These are phyloP conservation scores for Epinotia bilunana DNA, from an alignment of 2,888 invertebrate genomes.

Conservation along the genomic window DNA sequence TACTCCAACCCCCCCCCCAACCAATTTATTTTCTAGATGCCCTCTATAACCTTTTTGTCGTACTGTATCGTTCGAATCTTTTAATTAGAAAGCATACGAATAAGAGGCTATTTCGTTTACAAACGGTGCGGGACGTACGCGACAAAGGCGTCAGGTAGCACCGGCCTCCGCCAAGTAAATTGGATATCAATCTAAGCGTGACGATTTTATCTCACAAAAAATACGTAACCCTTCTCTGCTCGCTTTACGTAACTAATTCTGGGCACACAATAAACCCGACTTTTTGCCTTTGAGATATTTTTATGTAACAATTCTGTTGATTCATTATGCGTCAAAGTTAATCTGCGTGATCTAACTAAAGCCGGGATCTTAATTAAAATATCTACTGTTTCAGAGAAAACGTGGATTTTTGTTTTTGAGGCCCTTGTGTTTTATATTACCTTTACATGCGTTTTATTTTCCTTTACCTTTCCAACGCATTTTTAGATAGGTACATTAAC, in stretches of 20 bases:
- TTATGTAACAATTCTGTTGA: constrained; percentile 43
- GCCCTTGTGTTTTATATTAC: background rate
- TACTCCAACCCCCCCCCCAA: constrained; percentile 53
- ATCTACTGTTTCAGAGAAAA: background rate
- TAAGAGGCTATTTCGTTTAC: constrained; percentile 70
- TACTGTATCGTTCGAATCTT: constrained; percentile 64
- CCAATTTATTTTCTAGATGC: constrained; percentile 68
- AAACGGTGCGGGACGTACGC: constrained; percentile 70
- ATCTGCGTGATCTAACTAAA: constrained; percentile 32
- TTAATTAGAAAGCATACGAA: constrained; percentile 78
- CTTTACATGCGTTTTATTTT: background rate
- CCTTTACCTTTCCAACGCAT: too few species aligned
- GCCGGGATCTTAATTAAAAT: constrained; percentile 13
- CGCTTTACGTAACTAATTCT: constrained; percentile 69
- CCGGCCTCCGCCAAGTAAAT: constrained; percentile 72
- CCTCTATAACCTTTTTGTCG: constrained; percentile 60
- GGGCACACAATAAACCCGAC: constrained; percentile 66
- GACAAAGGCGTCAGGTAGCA: constrained; percentile 72
- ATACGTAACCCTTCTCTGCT: constrained; percentile 68
- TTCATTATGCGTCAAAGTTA: constrained; percentile 38
- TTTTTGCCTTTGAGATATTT: constrained; percentile 53
- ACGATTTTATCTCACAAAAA: constrained; percentile 74
- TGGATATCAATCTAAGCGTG: constrained; percentile 77
- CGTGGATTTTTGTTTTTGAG: background rate
- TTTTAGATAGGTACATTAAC: too few species aligned